phyloP scores from a whole-genome alignment of 2,888 invertebrate species.

The Balanococcus diminutus region DNA sequence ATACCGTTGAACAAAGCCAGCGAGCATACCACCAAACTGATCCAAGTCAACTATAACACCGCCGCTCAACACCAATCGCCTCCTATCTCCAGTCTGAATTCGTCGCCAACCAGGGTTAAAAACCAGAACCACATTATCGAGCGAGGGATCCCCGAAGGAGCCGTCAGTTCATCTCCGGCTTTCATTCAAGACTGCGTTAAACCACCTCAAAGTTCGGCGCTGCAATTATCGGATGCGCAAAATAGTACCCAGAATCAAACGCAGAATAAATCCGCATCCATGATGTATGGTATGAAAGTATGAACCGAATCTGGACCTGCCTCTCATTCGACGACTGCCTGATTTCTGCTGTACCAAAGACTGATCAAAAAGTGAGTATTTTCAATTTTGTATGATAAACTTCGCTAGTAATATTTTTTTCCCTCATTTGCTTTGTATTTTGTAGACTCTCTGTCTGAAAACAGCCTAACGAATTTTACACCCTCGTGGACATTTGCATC shows the following conservation, averaged over 20 bases:
- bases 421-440: not conserved
- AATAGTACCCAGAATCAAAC: not conserved
- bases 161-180: slow-evolving; percentile 45
- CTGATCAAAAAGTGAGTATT: slow-evolving; percentile 6
- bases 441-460: no score
- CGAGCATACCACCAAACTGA: slow-evolving; percentile 45
- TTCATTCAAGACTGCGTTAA: slow-evolving; percentile 33
- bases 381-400: not conserved
- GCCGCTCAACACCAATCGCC: slow-evolving; percentile 26
- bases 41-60: slow-evolving; percentile 33
- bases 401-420: not conserved
- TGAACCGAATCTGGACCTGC: not conserved
- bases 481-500: not conserved
- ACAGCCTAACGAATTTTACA: not conserved
- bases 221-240: not conserved
- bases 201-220: not conserved
- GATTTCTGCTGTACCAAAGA: not conserved
- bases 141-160: slow-evolving; percentile 52
- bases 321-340: not conserved
- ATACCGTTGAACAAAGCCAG: not conserved
- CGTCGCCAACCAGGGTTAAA: slow-evolving; percentile 50
- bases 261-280: not conserved
- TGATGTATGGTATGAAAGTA: slow-evolving; percentile 43
- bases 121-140: slow-evolving; percentile 15
- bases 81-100: slow-evolving; percentile 38